Base-by-base conservation (phyloP, 64 coral and sea anemone species). In the Actinia tenebrosa region DNA sequence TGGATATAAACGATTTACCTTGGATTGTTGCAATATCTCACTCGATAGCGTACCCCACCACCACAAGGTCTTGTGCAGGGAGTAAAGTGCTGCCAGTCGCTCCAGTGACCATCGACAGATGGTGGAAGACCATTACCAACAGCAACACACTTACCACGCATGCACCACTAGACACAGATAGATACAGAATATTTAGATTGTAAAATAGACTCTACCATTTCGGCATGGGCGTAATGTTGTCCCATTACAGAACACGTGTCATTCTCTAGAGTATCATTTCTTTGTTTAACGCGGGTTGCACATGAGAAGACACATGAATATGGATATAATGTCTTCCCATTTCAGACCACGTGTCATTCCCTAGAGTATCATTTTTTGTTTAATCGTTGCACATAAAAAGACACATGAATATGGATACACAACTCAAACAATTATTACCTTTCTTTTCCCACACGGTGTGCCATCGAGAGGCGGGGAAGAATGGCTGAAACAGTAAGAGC, bases 1-100 rank as follows among this genome's bases (percentile, higher is more conserved):
- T 7, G 19, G 22, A 66, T 14, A n/a, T 1, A 5, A 23, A 66
- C 63, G 0, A 23, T 75, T 42, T 56, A 87, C 90, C 4, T 20
- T n/a, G 90, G 90, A 58, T 92, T 83, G 85, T 87, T 75, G 18
- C 90, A 92, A 6, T 87, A 44, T 68, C 90, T 83, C 20, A 77
- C 83, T 72, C 78, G 43, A 63, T 83, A 61, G n/a, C 50, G 63
- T 25, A 92, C 79, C 27, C 90, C 90, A 14, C 84, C 60, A 16
- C 86, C 86, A 75, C 90, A 92, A 27, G 90, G 56, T 64, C 84
- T 83, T 22, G 90, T 37, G 47, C 90, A 92, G 16, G 45, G 26
- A 20, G 53, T 63, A 20, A 87, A 92, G 0, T 60, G 8, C 13
- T 77, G 45, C 90, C 90, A 92, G 50, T 45, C 16, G 19, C 90